phyloP scores from a whole-genome alignment of 2,888 invertebrate genomes.

The Allophyes oxyacanthae region DNA sequence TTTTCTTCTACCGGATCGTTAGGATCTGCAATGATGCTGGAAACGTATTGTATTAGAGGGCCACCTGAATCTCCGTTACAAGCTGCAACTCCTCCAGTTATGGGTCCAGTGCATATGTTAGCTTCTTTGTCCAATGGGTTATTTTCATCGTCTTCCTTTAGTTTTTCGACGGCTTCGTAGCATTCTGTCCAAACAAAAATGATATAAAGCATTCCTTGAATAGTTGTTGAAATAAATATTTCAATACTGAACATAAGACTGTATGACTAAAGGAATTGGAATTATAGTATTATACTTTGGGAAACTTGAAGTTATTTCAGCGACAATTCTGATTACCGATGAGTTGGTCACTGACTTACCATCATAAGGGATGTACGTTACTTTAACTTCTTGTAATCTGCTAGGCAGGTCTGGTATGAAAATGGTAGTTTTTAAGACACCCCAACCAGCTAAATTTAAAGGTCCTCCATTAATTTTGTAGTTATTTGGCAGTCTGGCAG shows the following conservation, averaged over 20 bases:
- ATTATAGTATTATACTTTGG: no score
- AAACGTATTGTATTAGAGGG: constrained; percentile 77
- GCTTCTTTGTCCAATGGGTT: constrained; percentile 80
- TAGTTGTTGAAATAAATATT: no score
- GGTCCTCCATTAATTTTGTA: constrained; percentile 59
- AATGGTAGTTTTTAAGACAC: constrained; percentile 74
- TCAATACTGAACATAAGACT: no score
- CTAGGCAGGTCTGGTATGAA: constrained; percentile 79
- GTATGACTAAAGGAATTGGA: no score
- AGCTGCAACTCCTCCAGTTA: constrained; percentile 83
- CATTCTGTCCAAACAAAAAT: constrained; percentile 73
- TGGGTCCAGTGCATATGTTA: constrained; percentile 88
- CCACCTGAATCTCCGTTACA: constrained; percentile 90
- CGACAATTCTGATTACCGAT: no score
- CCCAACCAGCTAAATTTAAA: constrained; percentile 86
- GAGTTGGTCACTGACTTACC: no score
- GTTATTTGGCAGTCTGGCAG: constrained; percentile 80
- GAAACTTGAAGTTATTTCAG: no score
- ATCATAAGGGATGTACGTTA: constrained; percentile 74
- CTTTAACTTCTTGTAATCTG: constrained; percentile 81
- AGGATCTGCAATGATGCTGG: constrained; percentile 45
- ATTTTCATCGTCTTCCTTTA: constrained; percentile 71
- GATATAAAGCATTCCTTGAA: background rate
- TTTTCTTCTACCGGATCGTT: constrained; percentile 52
- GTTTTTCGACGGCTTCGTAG: constrained; percentile 72